Evolutionary conservation across 30 jellyfish, hydroid and myxozoan species (phyloP), one percentile per base, ranked within the genome.

Genomic region (Aurelia aurita): DNA sequence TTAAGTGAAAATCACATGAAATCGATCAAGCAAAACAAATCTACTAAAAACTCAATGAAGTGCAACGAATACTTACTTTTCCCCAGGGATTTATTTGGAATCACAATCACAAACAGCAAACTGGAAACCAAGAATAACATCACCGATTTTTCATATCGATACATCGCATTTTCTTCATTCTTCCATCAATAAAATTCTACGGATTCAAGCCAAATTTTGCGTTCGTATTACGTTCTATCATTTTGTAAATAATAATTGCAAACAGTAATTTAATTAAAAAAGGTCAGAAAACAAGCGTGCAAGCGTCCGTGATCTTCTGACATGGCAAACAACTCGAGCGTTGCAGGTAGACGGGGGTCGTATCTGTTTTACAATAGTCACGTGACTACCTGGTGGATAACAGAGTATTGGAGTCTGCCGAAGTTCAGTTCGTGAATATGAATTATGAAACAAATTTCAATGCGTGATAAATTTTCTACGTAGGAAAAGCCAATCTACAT

Each of bases 281-380:
- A 74, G 86, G 73, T 74, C 86, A 58, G 51, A 55, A 73, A 55
- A 44, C 68, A 23, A 51, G 90, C 85, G 91, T 81, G 79, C 34
- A 32, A 59, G 90, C 85, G 91, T 81, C 85, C 51, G 22, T 81
- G 91, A 81, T 72, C 91, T 81, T 81, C 80, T 72, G 91, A 81
- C 91, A 81, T 81, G 25, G 71, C 54, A 64, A 81, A 39, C 78
- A 67, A 72, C 65, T 49, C 76, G 90, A 80, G 75, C 91, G 91
- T 67, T 51, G 57, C 91, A 81, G 51, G 51, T 39, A 39, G 51
- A 39, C 51, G 23, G 22, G 18, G 22, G 22, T 10, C 15, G 61
- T 55, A 62, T 55, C 43, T 55, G 22, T 5, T 43, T 21, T 64
- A 5, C 44, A 64, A 43, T 64, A 6, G 69, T 21, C 51, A 39